Evolutionary conservation across 64 coral and sea anemone genomes (phyloP).

Genomic region (Platygyra sinensis): DNA sequence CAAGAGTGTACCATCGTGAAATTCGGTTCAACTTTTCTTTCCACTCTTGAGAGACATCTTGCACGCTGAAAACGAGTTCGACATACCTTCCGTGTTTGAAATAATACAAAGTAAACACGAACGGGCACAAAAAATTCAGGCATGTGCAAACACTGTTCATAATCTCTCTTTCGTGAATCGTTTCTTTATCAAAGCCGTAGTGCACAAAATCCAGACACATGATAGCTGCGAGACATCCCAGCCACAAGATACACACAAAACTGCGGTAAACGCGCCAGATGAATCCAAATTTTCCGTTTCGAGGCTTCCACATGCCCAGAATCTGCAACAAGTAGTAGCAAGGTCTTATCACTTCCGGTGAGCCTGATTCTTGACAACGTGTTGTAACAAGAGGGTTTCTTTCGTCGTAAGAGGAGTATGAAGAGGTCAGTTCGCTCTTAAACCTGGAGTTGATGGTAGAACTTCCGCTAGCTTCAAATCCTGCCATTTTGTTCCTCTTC

Average conservation of each 20-base stretch:
- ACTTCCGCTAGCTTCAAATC: background rate
- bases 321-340: conserved; percentile 51
- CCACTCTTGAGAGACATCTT: conserved; percentile 30
- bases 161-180: conserved; percentile 54
- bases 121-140: conserved; percentile 56
- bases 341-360: conserved; percentile 17
- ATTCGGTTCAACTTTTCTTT: conserved; percentile 28
- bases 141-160: conserved; percentile 67
- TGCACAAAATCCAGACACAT: conserved; percentile 84
- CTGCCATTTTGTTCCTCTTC: background rate
- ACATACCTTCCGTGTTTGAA: conserved; percentile 68
- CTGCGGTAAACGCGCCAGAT: conserved; percentile 44
- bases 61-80: conserved; percentile 64
- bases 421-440: background rate
- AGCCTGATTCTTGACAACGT: background rate
- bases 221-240: conserved; percentile 47
- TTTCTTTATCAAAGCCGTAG: conserved; percentile 57
- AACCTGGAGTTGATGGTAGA: background rate
- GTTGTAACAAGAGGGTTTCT: background rate
- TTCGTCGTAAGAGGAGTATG: background rate
- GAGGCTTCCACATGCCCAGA: conserved; percentile 69
- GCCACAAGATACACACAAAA: conserved; percentile 48
- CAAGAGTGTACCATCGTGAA: conserved; percentile 37
- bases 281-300: conserved; percentile 20
- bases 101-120: conserved; percentile 56